Evolutionary conservation across 1,140 invertebrate species (phyloP).

Genomic region (Monomorium pharaonis): DNA sequence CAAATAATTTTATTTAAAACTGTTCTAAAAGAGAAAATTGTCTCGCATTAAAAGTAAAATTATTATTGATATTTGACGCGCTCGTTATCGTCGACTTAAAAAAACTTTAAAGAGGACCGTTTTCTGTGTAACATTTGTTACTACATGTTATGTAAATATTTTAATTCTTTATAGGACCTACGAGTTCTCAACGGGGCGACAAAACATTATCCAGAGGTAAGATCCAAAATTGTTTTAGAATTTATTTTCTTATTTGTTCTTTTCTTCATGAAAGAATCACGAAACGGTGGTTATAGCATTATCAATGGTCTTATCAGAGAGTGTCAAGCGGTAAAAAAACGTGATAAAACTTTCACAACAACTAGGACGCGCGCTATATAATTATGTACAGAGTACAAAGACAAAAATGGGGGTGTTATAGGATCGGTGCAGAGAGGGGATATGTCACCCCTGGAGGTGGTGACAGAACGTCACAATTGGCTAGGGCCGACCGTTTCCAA

Average conservation of each 20-base stretch:
- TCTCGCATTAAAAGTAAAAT: constrained; percentile 4
- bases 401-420: constrained; percentile 72
- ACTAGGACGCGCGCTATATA: constrained; percentile 21
- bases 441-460: constrained; percentile 72
- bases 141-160: background rate
- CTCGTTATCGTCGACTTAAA: background rate
- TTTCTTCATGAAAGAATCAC: background rate
- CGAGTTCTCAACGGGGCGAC: constrained; percentile 55
- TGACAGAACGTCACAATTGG: constrained; percentile 68
- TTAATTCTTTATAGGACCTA: constrained; percentile 40
- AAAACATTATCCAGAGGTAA: constrained; percentile 69
- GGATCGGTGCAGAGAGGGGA: constrained; percentile 75
- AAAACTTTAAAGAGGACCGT: background rate
- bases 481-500: constrained; percentile 62
- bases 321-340: background rate
- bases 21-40: constrained; percentile 36
- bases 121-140: background rate
- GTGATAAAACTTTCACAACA: background rate
- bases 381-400: constrained; percentile 13
- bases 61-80: background rate
- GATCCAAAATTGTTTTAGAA: background rate
- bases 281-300: background rate
- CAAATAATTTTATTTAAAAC: constrained; percentile 49
- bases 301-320: background rate
- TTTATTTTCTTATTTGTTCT: constrained; percentile 1